Evolutionary conservation across 2,888 invertebrate genomes (phyloP), one percentile per base, ranked within the genome.

Genomic region (Itoplectis maculator): DNA sequence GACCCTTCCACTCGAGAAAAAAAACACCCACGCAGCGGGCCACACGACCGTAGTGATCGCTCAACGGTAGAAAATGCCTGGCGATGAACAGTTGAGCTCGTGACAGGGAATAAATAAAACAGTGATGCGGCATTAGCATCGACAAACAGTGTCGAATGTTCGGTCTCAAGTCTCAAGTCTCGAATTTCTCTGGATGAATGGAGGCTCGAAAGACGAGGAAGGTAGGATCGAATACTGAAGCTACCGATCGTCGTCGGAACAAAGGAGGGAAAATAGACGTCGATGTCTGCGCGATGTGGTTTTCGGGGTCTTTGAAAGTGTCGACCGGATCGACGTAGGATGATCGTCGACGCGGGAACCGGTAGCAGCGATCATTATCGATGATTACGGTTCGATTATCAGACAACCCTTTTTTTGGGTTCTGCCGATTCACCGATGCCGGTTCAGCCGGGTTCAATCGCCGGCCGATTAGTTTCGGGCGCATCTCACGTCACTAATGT

Each of bases 81-180:
- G 82, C 77, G 79, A 82, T 86, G 88, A 88, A 88, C 87, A 86
- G 87, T 86, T 82, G 83, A 84, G 86, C 81, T 86, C 87, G 87
- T 87, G 88, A 88, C 87, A 86, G 87, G 80, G 88, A 89, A 90
- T 90, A 89, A 91, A 89, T 88, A 90, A 90, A 91, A 90, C 88
- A 89, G 87, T 91, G 91, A 92, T 90, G 89, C 88, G 86, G 91
- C 91, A 89, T 84, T 87, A 66, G 54, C 51, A 69, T 66, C 69
- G 6, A 73, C 42, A 42, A 37, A 68, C 42, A 42, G 61, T 61
- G 35, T 42, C 49, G 37, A 20, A 45, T 18, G 35, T 23, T 9
- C 29, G 29, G 78, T 49, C 61, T 63, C 54, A 54, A 70, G 61
- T 73, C 70, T 70, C 29, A 66, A 54, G 73, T 45, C 76, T 63